A percentile compares a stretch with the other conserved stretches of the same genome.
Evolutionary conservation across 2,888 invertebrate genomes (phyloP).

Genomic region (Smittia sp.): DNA sequence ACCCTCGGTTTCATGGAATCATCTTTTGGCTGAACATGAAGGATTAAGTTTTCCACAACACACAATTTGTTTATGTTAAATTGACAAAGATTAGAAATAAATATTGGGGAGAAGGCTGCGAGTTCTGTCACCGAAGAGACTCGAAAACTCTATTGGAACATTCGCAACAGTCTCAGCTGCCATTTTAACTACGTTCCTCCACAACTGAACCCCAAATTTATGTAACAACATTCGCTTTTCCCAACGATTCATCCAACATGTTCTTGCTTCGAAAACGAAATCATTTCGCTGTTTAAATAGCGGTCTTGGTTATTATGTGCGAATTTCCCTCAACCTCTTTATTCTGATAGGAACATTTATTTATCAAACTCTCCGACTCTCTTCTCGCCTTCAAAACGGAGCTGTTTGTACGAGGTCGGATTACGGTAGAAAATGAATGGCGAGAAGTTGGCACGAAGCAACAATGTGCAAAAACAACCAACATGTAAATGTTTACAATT

Average conservation of each 20-base stretch:
- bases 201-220: background rate
- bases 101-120: background rate
- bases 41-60: conserved; percentile 12
- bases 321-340: conserved; percentile 1
- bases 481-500: conserved; percentile 23
- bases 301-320: conserved; percentile 26
- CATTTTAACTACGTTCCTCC: background rate
- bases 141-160: background rate
- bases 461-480: conserved; percentile 6
- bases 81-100: conserved; percentile 12
- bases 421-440: background rate
- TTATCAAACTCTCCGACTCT: background rate
- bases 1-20: too few relatives aligned
- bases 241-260: conserved; percentile 6
- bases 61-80: conserved; percentile 22
- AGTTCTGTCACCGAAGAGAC: background rate
- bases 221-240: background rate
- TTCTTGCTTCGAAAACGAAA: background rate
- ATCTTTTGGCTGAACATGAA: background rate
- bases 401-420: background rate
- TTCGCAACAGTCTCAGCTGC: background rate
- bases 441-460: background rate
- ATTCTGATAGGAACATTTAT: background rate
- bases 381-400: background rate
- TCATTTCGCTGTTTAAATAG: conserved; percentile 7